Percentiles rank a stretch among this genome's conserved stretches.
phyloP scores from a whole-genome alignment of 2,113 vertebrate genomes.

The Clarias magur region DNA sequence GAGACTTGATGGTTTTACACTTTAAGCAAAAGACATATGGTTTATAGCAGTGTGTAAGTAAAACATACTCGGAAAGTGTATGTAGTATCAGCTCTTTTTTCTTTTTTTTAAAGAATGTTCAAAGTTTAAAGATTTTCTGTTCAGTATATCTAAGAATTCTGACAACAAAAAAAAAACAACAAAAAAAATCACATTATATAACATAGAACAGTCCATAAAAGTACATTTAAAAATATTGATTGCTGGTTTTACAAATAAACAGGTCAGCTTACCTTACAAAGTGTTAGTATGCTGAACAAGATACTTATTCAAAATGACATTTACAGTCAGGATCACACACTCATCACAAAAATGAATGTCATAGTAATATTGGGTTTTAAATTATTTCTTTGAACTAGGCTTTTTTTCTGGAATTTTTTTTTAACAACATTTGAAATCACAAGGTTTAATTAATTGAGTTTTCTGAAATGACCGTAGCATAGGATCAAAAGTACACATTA shows the following conservation, averaged over 20 bases:
- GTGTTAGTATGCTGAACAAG: neutral
- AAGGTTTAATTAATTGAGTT: too few species aligned
- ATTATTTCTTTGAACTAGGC: too few species aligned
- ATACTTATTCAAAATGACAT: neutral
- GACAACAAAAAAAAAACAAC: neutral
- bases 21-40: constrained; percentile 28
- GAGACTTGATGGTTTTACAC: constrained; percentile 28
- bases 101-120: neutral
- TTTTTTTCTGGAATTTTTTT: too few species aligned
- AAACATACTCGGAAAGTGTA: constrained; percentile 44
- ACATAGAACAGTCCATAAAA: constrained; percentile 43
- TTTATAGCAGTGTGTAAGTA: constrained; percentile 40
- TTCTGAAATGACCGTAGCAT: too few species aligned
- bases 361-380: too few species aligned
- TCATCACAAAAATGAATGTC: too few species aligned
- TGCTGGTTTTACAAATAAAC: constrained; percentile 31
- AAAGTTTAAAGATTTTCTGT: constrained; percentile 22
- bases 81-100: constrained; percentile 18
- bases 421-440: too few species aligned
- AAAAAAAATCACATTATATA: constrained; percentile 33
- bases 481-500: too few species aligned
- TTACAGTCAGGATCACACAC: neutral
- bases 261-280: constrained; percentile 24
- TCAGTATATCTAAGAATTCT: constrained; percentile 16
- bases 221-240: constrained; percentile 47